phyloP scores from a whole-genome alignment of 1,140 invertebrate species.

The Drosophila takahashii region DNA sequence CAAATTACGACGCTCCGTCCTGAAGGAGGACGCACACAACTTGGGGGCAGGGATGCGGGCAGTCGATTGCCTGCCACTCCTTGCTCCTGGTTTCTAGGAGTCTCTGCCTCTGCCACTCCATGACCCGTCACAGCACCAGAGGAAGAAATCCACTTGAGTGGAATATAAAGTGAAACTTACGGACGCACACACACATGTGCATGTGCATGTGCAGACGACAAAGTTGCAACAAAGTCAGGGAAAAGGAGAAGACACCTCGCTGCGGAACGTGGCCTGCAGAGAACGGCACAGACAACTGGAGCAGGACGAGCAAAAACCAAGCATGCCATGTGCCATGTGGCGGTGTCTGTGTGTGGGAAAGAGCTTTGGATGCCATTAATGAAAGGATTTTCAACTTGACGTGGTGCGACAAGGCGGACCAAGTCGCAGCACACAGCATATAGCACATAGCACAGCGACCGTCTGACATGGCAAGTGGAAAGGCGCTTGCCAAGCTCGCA shows the following conservation, averaged over 20 bases:
- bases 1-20: conserved; percentile 44
- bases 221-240: conserved; percentile 55
- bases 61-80: conserved; percentile 41
- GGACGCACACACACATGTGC: conserved; percentile 5
- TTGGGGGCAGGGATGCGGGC: neutral
- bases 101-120: conserved; percentile 1
- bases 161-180: conserved; percentile 56
- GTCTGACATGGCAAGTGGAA: conserved; percentile 53
- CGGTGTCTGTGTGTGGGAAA: conserved; percentile 28
- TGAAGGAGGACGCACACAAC: conserved; percentile 39
- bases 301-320: conserved; percentile 44
- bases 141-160: conserved; percentile 55
- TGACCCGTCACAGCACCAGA: conserved; percentile 33
- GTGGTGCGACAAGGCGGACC: conserved; percentile 50
- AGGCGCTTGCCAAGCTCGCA: conserved; percentile 33
- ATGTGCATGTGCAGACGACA: conserved; percentile 12
- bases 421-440: conserved; percentile 27
- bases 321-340: conserved; percentile 18
- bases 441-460: conserved; percentile 13
- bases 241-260: conserved; percentile 51
- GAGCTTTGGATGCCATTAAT: conserved; percentile 69
- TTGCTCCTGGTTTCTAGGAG: neutral
- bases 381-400: conserved; percentile 72
- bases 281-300: conserved; percentile 37
- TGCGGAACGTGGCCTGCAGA: conserved; percentile 29